Evolutionary conservation across 2,888 invertebrate species (phyloP).

Genomic region (Hymenopus coronatus): DNA sequence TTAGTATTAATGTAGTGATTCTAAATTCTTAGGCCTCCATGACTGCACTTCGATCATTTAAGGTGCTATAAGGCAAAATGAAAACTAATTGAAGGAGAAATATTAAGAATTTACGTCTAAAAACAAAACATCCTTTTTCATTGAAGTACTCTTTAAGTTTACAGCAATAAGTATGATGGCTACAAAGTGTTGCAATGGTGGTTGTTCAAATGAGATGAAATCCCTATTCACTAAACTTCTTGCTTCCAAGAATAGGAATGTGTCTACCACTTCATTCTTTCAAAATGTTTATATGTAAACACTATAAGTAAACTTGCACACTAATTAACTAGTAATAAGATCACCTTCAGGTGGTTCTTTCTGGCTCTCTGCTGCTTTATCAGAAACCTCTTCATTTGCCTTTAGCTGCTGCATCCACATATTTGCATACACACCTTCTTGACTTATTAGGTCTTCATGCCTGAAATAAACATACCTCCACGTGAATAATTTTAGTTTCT

Average conservation of each 20-base stretch:
- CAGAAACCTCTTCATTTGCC: slow-evolving; percentile 1
- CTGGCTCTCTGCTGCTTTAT: background rate
- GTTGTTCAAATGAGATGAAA: no score
- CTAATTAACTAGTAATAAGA: background rate
- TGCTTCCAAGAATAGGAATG: background rate
- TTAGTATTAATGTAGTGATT: no score
- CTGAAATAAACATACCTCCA: slow-evolving; percentile 49
- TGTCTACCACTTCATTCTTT: background rate
- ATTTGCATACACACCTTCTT: slow-evolving; percentile 74
- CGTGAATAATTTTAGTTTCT: background rate
- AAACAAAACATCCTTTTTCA: no score
- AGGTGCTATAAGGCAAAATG: no score
- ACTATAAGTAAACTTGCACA: background rate
- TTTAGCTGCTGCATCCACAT: slow-evolving; percentile 94
- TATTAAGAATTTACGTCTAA: no score
- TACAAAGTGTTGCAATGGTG: no score
- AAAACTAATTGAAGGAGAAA: no score
- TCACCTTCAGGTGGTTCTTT: background rate
- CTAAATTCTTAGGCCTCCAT: no score
- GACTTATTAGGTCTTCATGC: slow-evolving; percentile 66
- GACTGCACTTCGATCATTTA: no score
- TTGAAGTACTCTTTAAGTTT: no score
- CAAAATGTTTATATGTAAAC: background rate
- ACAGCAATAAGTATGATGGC: no score
- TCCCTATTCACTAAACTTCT: background rate